Conservation (phyloP, 2,888 invertebrate genomes). For the Volucella bombylans region DNA sequence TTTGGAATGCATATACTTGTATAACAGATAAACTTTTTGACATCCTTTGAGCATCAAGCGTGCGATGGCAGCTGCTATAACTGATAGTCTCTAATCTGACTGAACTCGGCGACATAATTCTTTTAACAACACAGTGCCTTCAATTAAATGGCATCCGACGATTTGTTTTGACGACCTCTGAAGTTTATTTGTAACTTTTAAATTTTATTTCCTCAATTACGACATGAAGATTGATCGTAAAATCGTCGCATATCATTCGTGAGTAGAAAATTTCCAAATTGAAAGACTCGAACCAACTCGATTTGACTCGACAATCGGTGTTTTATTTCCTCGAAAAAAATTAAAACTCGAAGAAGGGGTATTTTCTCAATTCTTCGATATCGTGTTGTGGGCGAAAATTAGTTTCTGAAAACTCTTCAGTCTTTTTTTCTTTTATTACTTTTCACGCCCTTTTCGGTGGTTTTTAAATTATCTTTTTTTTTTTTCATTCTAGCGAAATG, state of each 20-base stretch:
- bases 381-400: slow-evolving; percentile 16
- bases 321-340: neutral
- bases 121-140: no score
- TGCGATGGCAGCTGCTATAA: no score
- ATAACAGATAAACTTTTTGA: no score
- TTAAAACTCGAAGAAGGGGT: neutral
- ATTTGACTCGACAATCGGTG: neutral
- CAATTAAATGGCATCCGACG: neutral
- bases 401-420: neutral
- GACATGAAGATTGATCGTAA: slow-evolving; percentile 5
- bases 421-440: neutral
- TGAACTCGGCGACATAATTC: no score
- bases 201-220: neutral
- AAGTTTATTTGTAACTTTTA: neutral
- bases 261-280: slow-evolving; percentile 30
- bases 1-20: no score
- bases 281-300: neutral
- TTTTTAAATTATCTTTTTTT: slow-evolving; percentile 4
- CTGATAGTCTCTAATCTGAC: no score
- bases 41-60: no score
- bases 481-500: neutral
- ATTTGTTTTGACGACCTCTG: neutral
- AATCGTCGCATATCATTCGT: slow-evolving; percentile 22
- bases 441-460: slow-evolving; percentile 2
- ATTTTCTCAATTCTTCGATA: neutral